Evolutionary conservation across 2,888 invertebrate genomes (phyloP), one percentile per base, ranked within the genome.

Genomic region (Oxystoma pomonae): DNA sequence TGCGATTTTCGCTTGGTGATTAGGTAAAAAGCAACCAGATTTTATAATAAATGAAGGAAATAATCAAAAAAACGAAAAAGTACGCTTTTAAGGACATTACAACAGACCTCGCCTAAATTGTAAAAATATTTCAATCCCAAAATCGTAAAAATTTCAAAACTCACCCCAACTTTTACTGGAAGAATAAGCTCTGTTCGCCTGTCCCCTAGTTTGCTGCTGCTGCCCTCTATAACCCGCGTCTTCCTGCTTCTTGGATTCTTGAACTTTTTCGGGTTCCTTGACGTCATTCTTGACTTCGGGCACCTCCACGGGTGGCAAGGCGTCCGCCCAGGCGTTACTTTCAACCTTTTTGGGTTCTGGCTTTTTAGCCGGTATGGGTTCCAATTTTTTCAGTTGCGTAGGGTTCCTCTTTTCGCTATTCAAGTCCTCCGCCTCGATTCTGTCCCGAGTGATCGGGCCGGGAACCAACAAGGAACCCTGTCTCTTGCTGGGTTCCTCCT

Each of bases 401-500:
- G 84, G 75, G 68, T 78, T 82, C 18, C 83, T 77, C 65, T 83
- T 83, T 66, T 84, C 83, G 12, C 3, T 35, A 22, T 74, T 77
- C 53, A 81, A 70, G 73, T 86, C 85, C 52, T 85, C 84, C 0
- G 85, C 85, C 71, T 85, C 86, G 17, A 87, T 79, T 68, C 84
- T 83, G 62, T 87, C 86, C 65, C 84, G 82, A 0, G 85, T 86
- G 9, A 86, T 85, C 1, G 86, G 85, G 17, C 85, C 85, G 0
- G 85, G 85, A n/a, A 85, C 83, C 1, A 67, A 55, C 12, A 61
- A 16, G 5, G 62, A 22, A 20, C 35, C 62, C 7, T 56, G 49
- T 20, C 68, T 57, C 65, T 81, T 75, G 55, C 61, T 64, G 12
- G 35, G 35, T 59, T 70, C 68, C 16, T 71, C 68, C 62, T 63